phyloP scores from a whole-genome alignment of 2,113 vertebrate species.

The Nothobranchius kuhntae region DNA sequence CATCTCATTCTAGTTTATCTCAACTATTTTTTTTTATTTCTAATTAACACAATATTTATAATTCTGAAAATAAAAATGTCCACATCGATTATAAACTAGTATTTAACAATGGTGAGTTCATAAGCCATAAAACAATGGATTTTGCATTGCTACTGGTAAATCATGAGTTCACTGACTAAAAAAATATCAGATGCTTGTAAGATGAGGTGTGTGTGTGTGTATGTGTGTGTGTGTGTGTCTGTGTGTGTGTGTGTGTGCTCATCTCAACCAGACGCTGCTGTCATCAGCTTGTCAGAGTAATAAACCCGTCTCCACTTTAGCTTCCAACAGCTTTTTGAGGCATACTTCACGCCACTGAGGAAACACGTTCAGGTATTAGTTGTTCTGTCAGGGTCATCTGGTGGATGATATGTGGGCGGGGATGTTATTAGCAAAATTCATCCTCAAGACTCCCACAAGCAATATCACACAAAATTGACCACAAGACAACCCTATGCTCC shows the following conservation, averaged over 20 bases:
- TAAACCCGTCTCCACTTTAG: conserved; percentile 66
- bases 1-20: no score
- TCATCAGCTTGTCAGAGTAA: conserved; percentile 65
- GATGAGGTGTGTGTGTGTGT: background rate
- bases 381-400: conserved; percentile 55
- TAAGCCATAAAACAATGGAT: no score
- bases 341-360: conserved; percentile 64
- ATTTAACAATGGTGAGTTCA: no score
- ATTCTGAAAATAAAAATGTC: no score
- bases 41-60: no score
- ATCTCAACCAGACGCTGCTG: conserved; percentile 37
- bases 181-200: no score
- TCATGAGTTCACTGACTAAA: no score
- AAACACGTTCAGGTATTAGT: conserved; percentile 69
- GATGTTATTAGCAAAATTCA: conserved; percentile 70
- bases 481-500: conserved; percentile 76
- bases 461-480: conserved; percentile 71
- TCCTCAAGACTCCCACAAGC: conserved; percentile 66
- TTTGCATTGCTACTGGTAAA: no score
- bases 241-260: background rate
- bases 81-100: no score
- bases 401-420: conserved; percentile 66
- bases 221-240: no score
- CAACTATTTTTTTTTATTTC: no score
- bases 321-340: conserved; percentile 70